These are phyloP conservation scores for Hozukius guyotensis DNA, from an alignment of 2,797 vertebrate species.

Conservation along the genomic window DNA sequence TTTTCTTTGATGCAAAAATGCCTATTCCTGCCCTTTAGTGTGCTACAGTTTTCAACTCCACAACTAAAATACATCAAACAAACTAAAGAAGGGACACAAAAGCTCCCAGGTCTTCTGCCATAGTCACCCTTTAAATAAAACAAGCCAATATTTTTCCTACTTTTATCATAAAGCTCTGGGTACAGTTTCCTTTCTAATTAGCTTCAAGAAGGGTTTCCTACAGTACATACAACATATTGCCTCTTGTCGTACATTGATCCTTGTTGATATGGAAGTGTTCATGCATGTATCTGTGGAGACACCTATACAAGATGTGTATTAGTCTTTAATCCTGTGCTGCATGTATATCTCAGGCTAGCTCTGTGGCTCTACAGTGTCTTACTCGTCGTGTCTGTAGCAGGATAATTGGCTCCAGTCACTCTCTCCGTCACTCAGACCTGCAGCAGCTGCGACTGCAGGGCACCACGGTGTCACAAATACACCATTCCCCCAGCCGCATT, in stretches of 20 bases:
- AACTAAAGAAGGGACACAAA: not conserved
- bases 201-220: not conserved
- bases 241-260: not conserved
- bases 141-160: not conserved
- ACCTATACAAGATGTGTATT: constrained; percentile 1
- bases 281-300: not conserved
- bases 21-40: not conserved
- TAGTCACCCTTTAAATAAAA: not conserved
- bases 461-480: constrained; percentile 7
- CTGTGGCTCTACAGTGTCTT: constrained; percentile 1
- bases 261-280: constrained; percentile 8
- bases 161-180: not conserved
- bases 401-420: constrained; percentile 61
- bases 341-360: not conserved
- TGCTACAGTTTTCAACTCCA: not conserved
- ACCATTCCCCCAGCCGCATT: constrained; percentile 11
- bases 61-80: not conserved
- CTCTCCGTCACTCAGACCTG: constrained; percentile 50
- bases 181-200: not conserved
- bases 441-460: constrained; percentile 29
- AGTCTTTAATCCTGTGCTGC: constrained; percentile 11
- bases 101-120: not conserved
- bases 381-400: constrained; percentile 7
- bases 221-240: not conserved
- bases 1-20: not conserved